Conservation (phyloP, 1,140 invertebrate species). For the Zaprionus capensis region DNA sequence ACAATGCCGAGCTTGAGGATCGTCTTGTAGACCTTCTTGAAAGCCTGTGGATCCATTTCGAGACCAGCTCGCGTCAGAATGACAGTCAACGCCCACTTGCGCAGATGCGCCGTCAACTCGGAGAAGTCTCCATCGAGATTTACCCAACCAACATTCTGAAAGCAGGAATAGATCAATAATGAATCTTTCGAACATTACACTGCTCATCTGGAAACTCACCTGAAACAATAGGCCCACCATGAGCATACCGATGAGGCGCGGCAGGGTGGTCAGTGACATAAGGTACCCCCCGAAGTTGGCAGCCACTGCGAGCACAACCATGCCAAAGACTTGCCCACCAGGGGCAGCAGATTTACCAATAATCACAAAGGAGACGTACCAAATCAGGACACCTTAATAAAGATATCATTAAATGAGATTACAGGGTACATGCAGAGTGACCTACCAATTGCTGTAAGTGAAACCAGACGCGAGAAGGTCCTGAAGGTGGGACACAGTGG, state of each 20-base stretch:
- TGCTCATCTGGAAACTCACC: conserved; percentile 40
- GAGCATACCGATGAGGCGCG: conserved; percentile 95
- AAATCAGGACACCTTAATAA: conserved; percentile 88
- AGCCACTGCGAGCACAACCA: conserved; percentile 90
- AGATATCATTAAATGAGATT: not conserved
- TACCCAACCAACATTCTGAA: conserved; percentile 89
- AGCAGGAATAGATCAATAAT: not conserved
- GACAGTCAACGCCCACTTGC: conserved; percentile 95
- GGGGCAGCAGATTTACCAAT: conserved; percentile 90
- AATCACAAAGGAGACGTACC: conserved; percentile 89
- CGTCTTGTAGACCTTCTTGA: conserved; percentile 91
- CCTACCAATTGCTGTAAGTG: conserved; percentile 88
- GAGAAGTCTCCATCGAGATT: conserved; percentile 88
- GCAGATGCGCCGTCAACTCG: conserved; percentile 87
- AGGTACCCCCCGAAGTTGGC: conserved; percentile 93
- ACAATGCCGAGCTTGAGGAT: conserved; percentile 93
- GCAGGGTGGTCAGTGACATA: conserved; percentile 90
- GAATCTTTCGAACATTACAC: not conserved
- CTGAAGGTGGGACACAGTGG: conserved; percentile 92
- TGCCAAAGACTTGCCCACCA: conserved; percentile 91
- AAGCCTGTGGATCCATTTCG: conserved; percentile 93
- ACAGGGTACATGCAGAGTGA: not conserved
- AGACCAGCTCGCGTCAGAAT: conserved; percentile 97
- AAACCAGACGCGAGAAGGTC: conserved; percentile 89
- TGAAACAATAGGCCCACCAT: conserved; percentile 91